Conservation (phyloP, 2,113 vertebrate genomes). For the Philantomba maxwellii region DNA sequence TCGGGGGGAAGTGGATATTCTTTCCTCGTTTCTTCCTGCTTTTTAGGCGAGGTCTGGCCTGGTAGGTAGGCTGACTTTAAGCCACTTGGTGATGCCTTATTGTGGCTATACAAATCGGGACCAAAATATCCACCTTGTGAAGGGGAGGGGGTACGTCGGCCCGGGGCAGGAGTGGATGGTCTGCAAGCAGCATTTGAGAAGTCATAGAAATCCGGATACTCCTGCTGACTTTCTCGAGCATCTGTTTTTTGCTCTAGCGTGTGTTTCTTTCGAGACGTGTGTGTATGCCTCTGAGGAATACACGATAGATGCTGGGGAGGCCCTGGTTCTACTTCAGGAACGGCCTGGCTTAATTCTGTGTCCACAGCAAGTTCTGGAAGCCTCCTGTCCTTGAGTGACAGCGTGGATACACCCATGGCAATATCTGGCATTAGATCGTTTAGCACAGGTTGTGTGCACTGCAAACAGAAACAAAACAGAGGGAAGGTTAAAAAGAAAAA, state of each 20-base stretch:
- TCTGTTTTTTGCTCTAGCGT: conserved; percentile 88
- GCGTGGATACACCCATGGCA: conserved; percentile 93
- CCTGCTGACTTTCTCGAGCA: conserved; percentile 84
- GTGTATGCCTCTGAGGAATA: conserved; percentile 83
- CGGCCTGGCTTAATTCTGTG: conserved; percentile 82
- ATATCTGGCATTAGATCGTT: conserved; percentile 99
- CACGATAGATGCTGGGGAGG: conserved; percentile 82
- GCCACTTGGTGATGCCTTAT: conserved; percentile 83
- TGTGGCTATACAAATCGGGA: conserved; percentile 93
- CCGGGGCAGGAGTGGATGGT: conserved; percentile 83
- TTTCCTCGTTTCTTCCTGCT: conserved; percentile 80
- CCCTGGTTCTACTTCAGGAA: conserved; percentile 79
- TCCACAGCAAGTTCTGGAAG: conserved; percentile 89
- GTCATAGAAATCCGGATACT: conserved; percentile 94
- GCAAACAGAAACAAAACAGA: conserved; percentile 66
- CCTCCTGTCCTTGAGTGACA: conserved; percentile 93
- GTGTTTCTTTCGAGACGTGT: conserved; percentile 90
- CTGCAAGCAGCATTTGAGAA: conserved; percentile 88
- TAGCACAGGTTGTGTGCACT: conserved; percentile 91
- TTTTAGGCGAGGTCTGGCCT: conserved; percentile 82
- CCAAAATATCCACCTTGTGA: conserved; percentile 85
- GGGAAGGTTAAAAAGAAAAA: neutral
- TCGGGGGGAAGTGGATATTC: conserved; percentile 81
- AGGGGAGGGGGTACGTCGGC: conserved; percentile 81
- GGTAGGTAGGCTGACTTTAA: conserved; percentile 86